Evolutionary conservation across 2,113 vertebrate genomes (phyloP).

Genomic region (Dicaeum eximium): DNA sequence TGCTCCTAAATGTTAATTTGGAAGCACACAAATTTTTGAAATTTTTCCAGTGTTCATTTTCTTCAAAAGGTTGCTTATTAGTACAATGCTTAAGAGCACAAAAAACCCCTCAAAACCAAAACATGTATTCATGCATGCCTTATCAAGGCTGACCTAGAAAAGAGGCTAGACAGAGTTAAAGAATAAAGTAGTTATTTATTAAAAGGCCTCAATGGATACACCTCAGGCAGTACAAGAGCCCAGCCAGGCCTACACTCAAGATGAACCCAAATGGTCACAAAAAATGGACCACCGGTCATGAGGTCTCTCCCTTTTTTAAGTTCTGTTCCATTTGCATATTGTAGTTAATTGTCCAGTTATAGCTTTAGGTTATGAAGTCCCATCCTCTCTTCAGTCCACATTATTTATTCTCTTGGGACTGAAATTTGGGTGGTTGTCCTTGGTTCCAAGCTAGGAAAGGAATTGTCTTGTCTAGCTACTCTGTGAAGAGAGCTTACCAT

Average conservation of each 20-base stretch:
- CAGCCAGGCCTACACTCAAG: not conserved
- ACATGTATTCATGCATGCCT: accelerated
- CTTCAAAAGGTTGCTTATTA: not conserved
- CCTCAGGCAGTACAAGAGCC: not conserved
- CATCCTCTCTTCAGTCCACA: not conserved
- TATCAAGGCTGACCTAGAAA: too few relatives aligned
- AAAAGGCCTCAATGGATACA: not conserved
- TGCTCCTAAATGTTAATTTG: not conserved
- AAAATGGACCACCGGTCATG: not conserved
- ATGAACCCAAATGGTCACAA: not conserved
- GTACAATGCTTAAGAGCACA: not conserved
- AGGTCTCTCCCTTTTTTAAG: not conserved
- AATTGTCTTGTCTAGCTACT: not conserved
- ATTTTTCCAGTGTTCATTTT: not conserved
- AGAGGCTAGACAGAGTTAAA: too few relatives aligned
- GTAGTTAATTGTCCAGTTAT: not conserved
- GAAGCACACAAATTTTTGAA: not conserved
- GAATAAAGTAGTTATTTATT: not conserved
- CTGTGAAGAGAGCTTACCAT: not conserved
- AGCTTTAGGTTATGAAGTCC: not conserved
- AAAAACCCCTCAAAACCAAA: not conserved
- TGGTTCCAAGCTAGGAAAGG: not conserved
- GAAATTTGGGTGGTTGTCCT: not conserved
- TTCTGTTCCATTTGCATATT: not conserved
- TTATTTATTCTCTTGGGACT: not conserved